Conservation (phyloP, 1,140 invertebrate species). For the Pogonomyrmex californicus region DNA sequence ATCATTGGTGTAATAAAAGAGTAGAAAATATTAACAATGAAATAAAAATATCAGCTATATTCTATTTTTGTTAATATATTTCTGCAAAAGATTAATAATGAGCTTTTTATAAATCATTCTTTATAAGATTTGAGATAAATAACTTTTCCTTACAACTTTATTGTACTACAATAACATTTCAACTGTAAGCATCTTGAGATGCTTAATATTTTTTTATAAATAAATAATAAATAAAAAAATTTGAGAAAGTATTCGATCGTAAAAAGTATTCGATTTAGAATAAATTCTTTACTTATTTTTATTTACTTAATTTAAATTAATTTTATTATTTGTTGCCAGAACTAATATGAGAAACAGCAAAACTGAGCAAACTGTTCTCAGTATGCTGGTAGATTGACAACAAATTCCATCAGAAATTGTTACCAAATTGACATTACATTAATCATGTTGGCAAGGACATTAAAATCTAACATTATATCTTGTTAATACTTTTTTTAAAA, state of each 20-base stretch:
- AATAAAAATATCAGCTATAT: neutral
- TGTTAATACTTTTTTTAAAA: no score
- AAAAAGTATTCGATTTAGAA: neutral
- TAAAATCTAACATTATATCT: no score
- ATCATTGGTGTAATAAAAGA: constrained; percentile 14
- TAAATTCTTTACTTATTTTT: neutral
- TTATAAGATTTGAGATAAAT: neutral
- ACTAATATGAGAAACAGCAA: neutral
- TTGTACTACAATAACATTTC: neutral
- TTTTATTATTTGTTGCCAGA: neutral
- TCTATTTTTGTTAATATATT: neutral
- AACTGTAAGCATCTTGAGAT: neutral
- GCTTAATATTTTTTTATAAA: neutral
- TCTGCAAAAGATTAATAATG: neutral
- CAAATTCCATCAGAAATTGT: no score
- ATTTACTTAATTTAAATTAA: neutral
- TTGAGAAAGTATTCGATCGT: constrained; percentile 6
- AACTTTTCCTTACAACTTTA: neutral
- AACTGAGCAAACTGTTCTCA: neutral
- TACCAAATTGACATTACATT: no score
- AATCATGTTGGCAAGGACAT: no score
- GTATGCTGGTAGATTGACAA: no score
- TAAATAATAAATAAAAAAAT: constrained; percentile 9
- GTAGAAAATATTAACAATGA: constrained; percentile 17
- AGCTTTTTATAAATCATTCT: neutral